Percentiles rank a stretch among this genome's conserved stretches.
Conservation (phyloP, 2,888 invertebrate species). For the Drosophila testacea region DNA sequence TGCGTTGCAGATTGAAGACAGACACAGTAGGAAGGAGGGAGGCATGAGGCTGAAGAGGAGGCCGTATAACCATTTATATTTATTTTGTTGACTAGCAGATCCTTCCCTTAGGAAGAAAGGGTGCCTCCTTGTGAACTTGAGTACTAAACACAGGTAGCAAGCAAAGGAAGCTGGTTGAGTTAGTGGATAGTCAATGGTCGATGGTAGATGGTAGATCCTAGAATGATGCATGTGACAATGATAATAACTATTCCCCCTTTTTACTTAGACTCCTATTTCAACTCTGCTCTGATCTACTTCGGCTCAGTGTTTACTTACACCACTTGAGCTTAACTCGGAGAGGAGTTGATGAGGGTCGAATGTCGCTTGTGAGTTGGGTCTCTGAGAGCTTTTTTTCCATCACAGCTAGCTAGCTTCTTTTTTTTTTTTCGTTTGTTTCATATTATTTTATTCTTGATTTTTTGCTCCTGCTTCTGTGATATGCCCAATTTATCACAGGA, state of each 20-base stretch:
- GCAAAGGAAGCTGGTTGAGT: conserved; percentile 5
- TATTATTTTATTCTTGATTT: conserved; percentile 27
- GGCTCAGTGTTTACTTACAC: conserved; percentile 70
- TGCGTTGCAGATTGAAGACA: neutral
- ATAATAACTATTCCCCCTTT: conserved; percentile 22
- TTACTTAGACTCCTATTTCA: neutral
- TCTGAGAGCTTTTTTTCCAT: conserved; percentile 47
- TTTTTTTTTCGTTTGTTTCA: conserved; percentile 24
- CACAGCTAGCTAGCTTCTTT: neutral
- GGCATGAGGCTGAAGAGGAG: too few relatives aligned
- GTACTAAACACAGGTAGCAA: conserved; percentile 6
- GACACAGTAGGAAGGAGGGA: too few relatives aligned
- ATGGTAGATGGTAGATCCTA: conserved; percentile 5
- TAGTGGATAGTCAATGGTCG: conserved; percentile 11
- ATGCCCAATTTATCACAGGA: conserved; percentile 83
- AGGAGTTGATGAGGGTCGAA: conserved; percentile 67
- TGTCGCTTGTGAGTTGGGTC: conserved; percentile 29
- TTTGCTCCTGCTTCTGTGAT: conserved; percentile 55
- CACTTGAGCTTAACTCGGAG: conserved; percentile 74
- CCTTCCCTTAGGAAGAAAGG: neutral
- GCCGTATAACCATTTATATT: too few relatives aligned
- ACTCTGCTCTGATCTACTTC: conserved; percentile 23
- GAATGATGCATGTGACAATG: conserved; percentile 44
- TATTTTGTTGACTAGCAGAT: neutral
- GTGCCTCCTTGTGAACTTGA: conserved; percentile 9